Conservation (phyloP, 2,113 vertebrate genomes). For the Paraplagusia blochii region DNA sequence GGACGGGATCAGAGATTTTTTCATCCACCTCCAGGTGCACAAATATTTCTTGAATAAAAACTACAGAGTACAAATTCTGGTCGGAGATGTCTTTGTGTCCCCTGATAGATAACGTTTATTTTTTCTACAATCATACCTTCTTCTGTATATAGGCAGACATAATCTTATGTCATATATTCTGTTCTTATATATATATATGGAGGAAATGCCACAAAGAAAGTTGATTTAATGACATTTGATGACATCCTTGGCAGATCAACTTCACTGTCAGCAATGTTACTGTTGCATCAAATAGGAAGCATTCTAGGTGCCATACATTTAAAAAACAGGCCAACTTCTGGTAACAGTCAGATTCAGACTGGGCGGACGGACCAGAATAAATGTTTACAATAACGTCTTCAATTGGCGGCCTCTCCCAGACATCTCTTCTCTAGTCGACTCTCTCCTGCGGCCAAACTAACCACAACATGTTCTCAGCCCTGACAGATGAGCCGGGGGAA, state of each 20-base stretch:
- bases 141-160: too few relatives aligned
- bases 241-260: not conserved
- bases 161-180: not conserved
- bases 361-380: slow-evolving; percentile 7
- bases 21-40: slow-evolving; percentile 3
- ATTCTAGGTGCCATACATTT: too few relatives aligned
- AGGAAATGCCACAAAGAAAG: not conserved
- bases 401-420: slow-evolving; percentile 28
- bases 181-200: not conserved
- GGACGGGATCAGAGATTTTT: not conserved
- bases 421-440: slow-evolving; percentile 30
- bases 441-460: slow-evolving; percentile 34
- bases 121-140: too few relatives aligned
- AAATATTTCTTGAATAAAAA: not conserved
- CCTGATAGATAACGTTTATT: too few relatives aligned
- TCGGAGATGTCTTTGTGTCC: not conserved
- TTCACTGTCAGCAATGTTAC: not conserved
- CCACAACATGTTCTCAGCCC: slow-evolving; percentile 20
- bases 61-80: too few relatives aligned
- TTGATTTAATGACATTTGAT: too few relatives aligned
- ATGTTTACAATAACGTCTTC: slow-evolving; percentile 16
- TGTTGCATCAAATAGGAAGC: not conserved
- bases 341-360: slow-evolving; percentile 1
- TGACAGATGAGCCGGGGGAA: slow-evolving; percentile 36
- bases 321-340: not conserved